These are phyloP conservation scores for Tipula lateralis DNA, from an alignment of 2,888 invertebrate species.

Conservation along the genomic window DNA sequence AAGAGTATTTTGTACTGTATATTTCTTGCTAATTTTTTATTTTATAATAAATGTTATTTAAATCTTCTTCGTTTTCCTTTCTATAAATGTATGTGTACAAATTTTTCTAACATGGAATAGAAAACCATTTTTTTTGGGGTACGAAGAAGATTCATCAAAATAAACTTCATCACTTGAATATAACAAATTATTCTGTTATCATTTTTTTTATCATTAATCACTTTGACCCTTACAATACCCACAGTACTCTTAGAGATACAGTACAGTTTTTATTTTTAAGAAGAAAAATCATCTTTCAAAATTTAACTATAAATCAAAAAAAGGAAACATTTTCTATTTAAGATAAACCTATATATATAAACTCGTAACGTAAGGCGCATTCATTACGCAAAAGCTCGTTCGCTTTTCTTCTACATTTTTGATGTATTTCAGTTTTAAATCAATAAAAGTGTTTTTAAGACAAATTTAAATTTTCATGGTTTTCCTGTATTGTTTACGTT, in stretches of 20 bases:
- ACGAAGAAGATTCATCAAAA: background rate
- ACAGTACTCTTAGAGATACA: background rate
- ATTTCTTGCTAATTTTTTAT: background rate
- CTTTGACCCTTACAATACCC: conserved; percentile 24
- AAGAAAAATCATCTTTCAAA: conserved; percentile 14
- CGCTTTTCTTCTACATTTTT: background rate
- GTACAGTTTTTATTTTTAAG: background rate
- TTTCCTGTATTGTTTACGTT: background rate
- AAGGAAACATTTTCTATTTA: background rate
- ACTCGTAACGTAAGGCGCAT: background rate
- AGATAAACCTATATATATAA: background rate
- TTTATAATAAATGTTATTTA: conserved; percentile 2
- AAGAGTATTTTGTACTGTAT: background rate
- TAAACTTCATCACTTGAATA: conserved; percentile 11
- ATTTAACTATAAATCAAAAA: conserved; percentile 1
- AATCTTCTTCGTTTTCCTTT: background rate
- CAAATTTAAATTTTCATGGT: background rate
- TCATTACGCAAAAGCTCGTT: background rate
- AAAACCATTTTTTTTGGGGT: background rate
- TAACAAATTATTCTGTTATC: conserved; percentile 19
- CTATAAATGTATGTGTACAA: background rate
- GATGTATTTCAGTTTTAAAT: background rate
- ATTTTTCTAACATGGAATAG: too few species aligned
- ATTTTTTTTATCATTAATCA: background rate
- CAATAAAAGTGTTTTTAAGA: background rate